phyloP scores from a whole-genome alignment of 2,797 vertebrate genomes.

The Lemur catta region DNA sequence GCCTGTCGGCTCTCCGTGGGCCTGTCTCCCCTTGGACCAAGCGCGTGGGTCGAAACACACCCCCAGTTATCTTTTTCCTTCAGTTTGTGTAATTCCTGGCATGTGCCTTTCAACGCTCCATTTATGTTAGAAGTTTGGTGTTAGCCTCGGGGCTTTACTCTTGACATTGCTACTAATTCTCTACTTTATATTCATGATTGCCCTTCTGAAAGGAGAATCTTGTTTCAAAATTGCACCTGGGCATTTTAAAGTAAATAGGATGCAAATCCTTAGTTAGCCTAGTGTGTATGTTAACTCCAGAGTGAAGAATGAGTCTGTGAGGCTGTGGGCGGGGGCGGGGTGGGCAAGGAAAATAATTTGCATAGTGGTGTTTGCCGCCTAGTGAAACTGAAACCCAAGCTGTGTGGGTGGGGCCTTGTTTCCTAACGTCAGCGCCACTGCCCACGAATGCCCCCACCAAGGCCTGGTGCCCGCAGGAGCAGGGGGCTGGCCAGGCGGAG shows the following conservation, averaged over 20 bases:
- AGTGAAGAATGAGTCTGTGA: neutral
- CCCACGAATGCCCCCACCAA: conserved; percentile 59
- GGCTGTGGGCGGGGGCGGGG: neutral
- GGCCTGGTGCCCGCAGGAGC: conserved; percentile 40
- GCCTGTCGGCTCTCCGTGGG: neutral
- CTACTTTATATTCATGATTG: neutral
- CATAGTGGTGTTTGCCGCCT: conserved; percentile 34
- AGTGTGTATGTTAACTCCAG: neutral
- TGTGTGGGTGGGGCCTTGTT: conserved; percentile 80
- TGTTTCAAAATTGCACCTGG: conserved; percentile 42
- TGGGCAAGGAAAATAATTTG: conserved; percentile 17
- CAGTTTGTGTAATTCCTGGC: neutral
- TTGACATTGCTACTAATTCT: conserved; percentile 16
- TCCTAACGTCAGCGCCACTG: conserved; percentile 57
- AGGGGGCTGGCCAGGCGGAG: neutral
- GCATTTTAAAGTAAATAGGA: conserved; percentile 25
- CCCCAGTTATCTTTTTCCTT: neutral
- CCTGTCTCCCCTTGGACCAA: neutral
- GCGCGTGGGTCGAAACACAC: neutral
- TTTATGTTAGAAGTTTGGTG: neutral
- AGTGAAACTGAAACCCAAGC: conserved; percentile 80
- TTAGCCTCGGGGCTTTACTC: neutral
- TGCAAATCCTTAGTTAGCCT: neutral
- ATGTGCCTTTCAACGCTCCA: neutral
- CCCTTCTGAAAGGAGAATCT: conserved; percentile 62